Evolutionary conservation across 2,113 vertebrate genomes (phyloP).

Genomic region (Psammodynastes pulverulentus): DNA sequence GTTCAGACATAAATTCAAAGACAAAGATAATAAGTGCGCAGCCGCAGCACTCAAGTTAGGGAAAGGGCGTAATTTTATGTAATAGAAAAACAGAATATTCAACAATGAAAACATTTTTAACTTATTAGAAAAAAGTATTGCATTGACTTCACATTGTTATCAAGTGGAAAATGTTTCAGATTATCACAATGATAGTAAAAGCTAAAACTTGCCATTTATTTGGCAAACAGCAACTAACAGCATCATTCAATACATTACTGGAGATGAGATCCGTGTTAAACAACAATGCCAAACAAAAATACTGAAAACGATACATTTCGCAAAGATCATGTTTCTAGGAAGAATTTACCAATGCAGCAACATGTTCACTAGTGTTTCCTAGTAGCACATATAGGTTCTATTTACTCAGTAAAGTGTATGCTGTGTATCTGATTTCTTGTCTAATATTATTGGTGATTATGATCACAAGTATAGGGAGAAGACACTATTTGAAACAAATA

Average conservation of each 20-base stretch:
- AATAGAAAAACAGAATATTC: neutral
- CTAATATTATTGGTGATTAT: conserved; percentile 32
- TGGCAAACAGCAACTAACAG: conserved; percentile 20
- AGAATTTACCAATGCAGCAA: conserved; percentile 22
- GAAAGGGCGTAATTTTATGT: neutral
- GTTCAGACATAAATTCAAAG: neutral
- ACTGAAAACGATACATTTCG: neutral
- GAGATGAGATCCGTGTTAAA: conserved; percentile 26
- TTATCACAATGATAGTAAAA: conserved; percentile 3
- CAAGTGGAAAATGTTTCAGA: conserved; percentile 20
- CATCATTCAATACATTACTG: neutral
- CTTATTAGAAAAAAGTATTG: neutral
- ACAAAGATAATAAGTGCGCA: neutral
- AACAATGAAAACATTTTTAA: neutral
- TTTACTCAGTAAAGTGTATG: conserved; percentile 27
- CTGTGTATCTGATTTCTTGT: conserved; percentile 10
- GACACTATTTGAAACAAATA: conserved; percentile 34
- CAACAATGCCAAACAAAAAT: conserved; percentile 13
- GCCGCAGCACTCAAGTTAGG: neutral
- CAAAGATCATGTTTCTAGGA: conserved; percentile 5
- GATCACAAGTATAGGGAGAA: neutral
- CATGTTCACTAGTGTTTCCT: conserved; percentile 33
- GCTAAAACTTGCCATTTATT: conserved; percentile 39
- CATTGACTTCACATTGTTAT: neutral
- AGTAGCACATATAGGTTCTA: conserved; percentile 5